Evolutionary conservation across 2,113 vertebrate species (phyloP).

Genomic region (Semnornis frantzii): DNA sequence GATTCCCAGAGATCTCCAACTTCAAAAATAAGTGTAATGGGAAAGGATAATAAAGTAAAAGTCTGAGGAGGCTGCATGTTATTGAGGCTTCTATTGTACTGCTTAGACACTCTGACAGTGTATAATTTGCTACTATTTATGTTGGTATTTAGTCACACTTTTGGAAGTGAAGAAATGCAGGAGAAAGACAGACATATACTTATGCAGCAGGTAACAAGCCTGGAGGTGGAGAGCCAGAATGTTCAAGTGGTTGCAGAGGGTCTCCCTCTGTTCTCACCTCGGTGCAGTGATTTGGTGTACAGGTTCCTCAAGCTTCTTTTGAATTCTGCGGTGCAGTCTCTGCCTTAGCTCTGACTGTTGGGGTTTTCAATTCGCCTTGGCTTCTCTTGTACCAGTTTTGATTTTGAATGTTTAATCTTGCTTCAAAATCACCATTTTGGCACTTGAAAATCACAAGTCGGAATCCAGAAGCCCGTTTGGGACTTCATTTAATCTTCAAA

Average conservation of each 20-base stretch:
- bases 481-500: neutral
- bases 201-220: neutral
- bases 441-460: neutral
- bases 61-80: slow-evolving; percentile 24
- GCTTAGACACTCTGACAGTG: neutral
- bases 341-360: neutral
- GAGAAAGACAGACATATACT: slow-evolving; percentile 12
- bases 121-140: slow-evolving; percentile 57
- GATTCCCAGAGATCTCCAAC: slow-evolving; percentile 8
- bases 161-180: slow-evolving; percentile 20
- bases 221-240: neutral
- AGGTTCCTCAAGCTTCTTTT: neutral
- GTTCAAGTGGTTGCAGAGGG: neutral
- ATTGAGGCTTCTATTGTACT: neutral
- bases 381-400: neutral
- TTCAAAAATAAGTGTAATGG: neutral
- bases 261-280: neutral
- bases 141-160: slow-evolving; percentile 50
- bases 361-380: neutral
- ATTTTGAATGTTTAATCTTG: neutral
- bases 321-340: neutral
- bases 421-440: neutral
- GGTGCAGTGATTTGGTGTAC: neutral
- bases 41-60: neutral
- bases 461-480: neutral